Conservation (phyloP, 1,140 invertebrate species). For the Spodoptera litura region DNA sequence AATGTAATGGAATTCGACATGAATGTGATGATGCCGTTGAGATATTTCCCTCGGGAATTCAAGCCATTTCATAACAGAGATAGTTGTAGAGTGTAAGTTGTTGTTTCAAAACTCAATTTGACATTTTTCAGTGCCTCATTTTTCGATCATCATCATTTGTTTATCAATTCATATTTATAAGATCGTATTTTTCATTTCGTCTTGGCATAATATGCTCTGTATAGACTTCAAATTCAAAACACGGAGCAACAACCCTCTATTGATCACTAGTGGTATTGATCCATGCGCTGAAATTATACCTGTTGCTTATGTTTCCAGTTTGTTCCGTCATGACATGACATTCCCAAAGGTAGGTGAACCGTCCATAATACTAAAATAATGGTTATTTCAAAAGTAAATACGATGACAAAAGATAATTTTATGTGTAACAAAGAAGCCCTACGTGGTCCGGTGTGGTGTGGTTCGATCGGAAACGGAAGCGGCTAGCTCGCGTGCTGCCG, state of each 20-base stretch:
- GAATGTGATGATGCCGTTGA: neutral
- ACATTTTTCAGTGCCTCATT: too few relatives aligned
- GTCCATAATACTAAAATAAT: neutral
- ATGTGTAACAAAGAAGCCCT: constrained; percentile 27
- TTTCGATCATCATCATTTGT: too few relatives aligned
- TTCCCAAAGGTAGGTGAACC: neutral
- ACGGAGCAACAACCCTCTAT: constrained; percentile 26
- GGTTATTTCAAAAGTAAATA: neutral
- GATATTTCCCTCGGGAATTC: constrained; percentile 47
- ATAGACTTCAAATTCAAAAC: neutral
- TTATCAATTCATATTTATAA: too few relatives aligned
- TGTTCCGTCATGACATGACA: neutral
- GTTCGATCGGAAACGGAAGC: constrained; percentile 80
- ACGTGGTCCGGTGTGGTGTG: constrained; percentile 41
- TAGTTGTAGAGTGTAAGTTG: constrained; percentile 12
- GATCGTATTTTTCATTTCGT: too few relatives aligned
- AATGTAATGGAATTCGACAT: too few relatives aligned
- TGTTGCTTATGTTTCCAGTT: constrained; percentile 6
- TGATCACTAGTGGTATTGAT: constrained; percentile 27
- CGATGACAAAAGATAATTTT: too few relatives aligned
- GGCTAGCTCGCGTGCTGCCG: constrained; percentile 67
- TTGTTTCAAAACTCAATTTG: too few relatives aligned
- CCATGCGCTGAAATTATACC: constrained; percentile 12
- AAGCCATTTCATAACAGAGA: constrained; percentile 3
- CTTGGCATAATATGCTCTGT: too few relatives aligned